Evolutionary conservation across 2,888 invertebrate genomes (phyloP).

Genomic region (Xestoiulus laeticollis): DNA sequence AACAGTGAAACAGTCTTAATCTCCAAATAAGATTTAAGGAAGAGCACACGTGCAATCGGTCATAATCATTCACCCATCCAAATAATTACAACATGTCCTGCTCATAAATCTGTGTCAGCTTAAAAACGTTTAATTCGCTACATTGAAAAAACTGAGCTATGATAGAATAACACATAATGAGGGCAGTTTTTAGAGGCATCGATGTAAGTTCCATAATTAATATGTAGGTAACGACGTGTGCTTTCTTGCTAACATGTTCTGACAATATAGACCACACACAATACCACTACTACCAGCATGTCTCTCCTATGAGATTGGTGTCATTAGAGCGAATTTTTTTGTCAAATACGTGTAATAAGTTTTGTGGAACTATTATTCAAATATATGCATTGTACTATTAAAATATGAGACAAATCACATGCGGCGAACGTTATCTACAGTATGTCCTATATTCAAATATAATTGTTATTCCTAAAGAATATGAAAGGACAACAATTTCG

Average conservation of each 20-base stretch:
- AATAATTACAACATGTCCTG: background rate
- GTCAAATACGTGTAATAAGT: background rate
- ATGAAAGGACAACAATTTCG: background rate
- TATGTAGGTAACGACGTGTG: constrained; percentile 3
- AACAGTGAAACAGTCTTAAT: no score
- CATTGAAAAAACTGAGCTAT: background rate
- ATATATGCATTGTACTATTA: background rate
- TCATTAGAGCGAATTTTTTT: background rate
- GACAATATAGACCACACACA: background rate
- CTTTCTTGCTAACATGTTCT: background rate
- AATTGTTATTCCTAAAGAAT: background rate
- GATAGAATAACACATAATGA: background rate
- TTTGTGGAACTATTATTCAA: background rate
- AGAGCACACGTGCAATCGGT: no score
- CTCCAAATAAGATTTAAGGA: no score
- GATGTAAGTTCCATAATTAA: background rate
- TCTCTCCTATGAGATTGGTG: background rate
- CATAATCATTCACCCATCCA: no score
- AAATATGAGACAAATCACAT: background rate
- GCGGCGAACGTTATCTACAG: background rate
- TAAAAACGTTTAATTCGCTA: background rate
- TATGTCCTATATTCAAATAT: background rate
- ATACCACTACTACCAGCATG: background rate
- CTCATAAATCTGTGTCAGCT: background rate
- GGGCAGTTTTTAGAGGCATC: constrained; percentile 5